phyloP scores from a whole-genome alignment of 2,113 vertebrate genomes.

The Pelvicachromis taeniatus region DNA sequence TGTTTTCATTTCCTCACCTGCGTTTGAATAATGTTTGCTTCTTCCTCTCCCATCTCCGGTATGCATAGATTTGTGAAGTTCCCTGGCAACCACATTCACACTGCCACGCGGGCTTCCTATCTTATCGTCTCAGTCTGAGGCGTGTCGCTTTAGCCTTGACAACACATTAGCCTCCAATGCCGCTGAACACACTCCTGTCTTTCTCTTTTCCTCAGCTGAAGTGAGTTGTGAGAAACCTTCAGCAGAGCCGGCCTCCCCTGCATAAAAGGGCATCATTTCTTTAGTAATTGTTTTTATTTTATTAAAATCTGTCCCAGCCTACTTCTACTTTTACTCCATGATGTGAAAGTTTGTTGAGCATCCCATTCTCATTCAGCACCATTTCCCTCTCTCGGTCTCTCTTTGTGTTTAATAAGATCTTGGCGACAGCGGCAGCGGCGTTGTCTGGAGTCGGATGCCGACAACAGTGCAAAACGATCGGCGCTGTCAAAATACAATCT shows the following conservation, averaged over 20 bases:
- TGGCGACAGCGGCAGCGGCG: neutral
- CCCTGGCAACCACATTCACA: conserved; percentile 17
- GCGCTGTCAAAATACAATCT: conserved; percentile 62
- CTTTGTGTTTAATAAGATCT: conserved; percentile 43
- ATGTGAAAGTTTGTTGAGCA: conserved; percentile 3
- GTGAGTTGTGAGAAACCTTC: neutral
- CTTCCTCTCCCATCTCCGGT: conserved; percentile 10
- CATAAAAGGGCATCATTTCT: neutral
- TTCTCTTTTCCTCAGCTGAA: neutral
- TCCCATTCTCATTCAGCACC: conserved; percentile 34
- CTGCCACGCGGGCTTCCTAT: neutral
- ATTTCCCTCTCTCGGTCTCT: neutral
- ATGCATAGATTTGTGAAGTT: conserved; percentile 26
- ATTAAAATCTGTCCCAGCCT: neutral
- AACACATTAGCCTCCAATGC: conserved; percentile 34
- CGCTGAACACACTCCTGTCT: neutral
- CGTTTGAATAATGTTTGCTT: conserved; percentile 40
- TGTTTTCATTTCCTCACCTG: conserved; percentile 56
- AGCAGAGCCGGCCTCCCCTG: neutral
- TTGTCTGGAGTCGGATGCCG: conserved; percentile 22
- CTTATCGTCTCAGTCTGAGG: conserved; percentile 32
- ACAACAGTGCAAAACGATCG: conserved; percentile 38
- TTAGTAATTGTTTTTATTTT: neutral
- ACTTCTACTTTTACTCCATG: neutral
- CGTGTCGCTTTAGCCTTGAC: conserved; percentile 2